These are phyloP conservation scores for Scolopax mira DNA, from an alignment of 2,113 vertebrate genomes.

Conservation along the genomic window DNA sequence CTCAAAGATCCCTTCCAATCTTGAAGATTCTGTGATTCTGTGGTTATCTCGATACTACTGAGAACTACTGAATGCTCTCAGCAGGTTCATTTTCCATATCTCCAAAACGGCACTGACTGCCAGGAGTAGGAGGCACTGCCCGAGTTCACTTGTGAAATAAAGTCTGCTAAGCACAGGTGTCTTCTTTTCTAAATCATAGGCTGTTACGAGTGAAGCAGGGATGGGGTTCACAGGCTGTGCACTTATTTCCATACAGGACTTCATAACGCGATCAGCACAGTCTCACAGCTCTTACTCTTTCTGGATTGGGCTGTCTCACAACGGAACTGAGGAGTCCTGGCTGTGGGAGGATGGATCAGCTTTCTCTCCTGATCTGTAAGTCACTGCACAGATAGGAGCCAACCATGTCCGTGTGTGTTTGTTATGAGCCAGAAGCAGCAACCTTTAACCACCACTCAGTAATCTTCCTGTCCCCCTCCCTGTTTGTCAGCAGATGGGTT, in stretches of 20 bases:
- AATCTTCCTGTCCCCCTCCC: accelerated
- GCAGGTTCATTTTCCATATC: neutral
- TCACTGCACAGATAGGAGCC: neutral
- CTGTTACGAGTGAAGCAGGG: neutral
- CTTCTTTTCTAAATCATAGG: neutral
- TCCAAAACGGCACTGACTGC: neutral
- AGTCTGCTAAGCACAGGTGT: neutral
- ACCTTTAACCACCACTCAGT: neutral
- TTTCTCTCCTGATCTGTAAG: conserved; percentile 55
- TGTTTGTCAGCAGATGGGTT: neutral
- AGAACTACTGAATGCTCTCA: neutral
- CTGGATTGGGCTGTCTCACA: conserved; percentile 51
- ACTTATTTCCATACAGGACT: conserved; percentile 34
- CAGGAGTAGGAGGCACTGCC: neutral
- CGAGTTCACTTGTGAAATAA: neutral
- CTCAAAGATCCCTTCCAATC: too few species aligned
- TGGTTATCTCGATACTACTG: neutral
- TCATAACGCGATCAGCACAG: neutral
- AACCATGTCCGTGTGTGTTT: neutral
- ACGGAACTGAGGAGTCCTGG: neutral
- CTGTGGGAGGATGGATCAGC: conserved; percentile 59
- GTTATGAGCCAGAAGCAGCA: neutral
- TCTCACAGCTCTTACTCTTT: conserved; percentile 18
- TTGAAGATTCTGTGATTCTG: too few species aligned
- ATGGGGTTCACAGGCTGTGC: neutral